phyloP scores from a whole-genome alignment of 2,888 invertebrate genomes.

The Thumatha senex region DNA sequence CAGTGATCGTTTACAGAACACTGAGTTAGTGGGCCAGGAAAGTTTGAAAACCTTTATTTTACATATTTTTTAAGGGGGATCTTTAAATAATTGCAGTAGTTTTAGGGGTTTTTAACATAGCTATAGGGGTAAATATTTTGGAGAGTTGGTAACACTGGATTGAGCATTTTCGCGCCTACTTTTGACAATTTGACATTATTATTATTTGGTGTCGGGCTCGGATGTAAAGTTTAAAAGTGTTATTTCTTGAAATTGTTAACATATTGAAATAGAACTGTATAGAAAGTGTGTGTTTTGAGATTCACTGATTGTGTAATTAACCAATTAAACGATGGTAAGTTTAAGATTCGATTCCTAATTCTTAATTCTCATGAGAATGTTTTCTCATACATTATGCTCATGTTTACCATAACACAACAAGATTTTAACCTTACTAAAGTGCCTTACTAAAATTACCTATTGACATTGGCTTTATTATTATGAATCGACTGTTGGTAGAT shows the following conservation, averaged over 20 bases:
- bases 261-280: background rate
- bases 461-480: background rate
- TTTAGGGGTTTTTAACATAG: no score
- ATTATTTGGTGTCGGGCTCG: no score
- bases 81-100: no score
- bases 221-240: background rate
- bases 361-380: background rate
- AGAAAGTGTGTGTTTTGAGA: background rate
- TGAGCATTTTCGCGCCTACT: slow-evolving; percentile 41
- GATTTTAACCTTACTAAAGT: no score
- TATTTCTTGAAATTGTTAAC: slow-evolving; percentile 14
- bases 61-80: no score
- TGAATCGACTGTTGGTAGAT: background rate
- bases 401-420: background rate
- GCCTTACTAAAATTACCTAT: background rate
- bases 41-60: no score
- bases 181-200: slow-evolving; percentile 27
- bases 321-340: slow-evolving; percentile 4
- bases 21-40: no score
- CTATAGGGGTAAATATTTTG: no score
- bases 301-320: background rate
- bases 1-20: no score
- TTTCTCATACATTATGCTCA: background rate
- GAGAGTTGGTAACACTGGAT: no score
- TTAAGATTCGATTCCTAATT: background rate